Evolutionary conservation across 2,888 invertebrate genomes (phyloP).

Genomic region (Drosophila pseudotakahashii): DNA sequence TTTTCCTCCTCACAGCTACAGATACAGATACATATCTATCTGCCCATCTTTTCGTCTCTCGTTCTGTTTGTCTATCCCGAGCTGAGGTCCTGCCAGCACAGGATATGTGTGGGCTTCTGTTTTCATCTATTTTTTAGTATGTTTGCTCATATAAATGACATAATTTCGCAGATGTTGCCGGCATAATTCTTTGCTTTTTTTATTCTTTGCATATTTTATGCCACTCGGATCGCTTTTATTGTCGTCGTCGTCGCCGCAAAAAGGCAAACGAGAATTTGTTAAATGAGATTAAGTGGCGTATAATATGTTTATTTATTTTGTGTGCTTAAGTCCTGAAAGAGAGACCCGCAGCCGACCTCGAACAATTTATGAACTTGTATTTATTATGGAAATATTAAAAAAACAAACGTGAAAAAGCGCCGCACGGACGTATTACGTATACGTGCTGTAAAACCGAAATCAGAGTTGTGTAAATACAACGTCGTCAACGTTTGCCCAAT

Average conservation of each 20-base stretch:
- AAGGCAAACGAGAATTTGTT: conserved; percentile 70
- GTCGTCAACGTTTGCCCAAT: conserved; percentile 18
- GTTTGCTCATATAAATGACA: conserved; percentile 79
- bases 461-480: conserved; percentile 49
- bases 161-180: conserved; percentile 75
- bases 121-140: conserved; percentile 74
- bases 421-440: conserved; percentile 43
- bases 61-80: conserved; percentile 65
- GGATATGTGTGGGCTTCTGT: conserved; percentile 39
- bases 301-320: conserved; percentile 66
- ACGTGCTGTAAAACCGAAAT: conserved; percentile 55
- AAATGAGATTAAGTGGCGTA: conserved; percentile 69
- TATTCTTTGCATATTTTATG: conserved; percentile 64
- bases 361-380: conserved; percentile 51
- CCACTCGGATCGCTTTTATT: conserved; percentile 54
- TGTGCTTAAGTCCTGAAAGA: conserved; percentile 53
- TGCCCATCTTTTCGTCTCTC: conserved; percentile 42
- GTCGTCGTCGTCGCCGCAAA: conserved; percentile 55
- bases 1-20: conserved; percentile 21
- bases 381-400: conserved; percentile 54
- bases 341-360: conserved; percentile 1
- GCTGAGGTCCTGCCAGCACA: conserved; percentile 26
- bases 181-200: conserved; percentile 50
- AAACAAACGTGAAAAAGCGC: conserved; percentile 47
- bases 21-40: conserved; percentile 43